phyloP scores from a whole-genome alignment of 2,888 invertebrate species.

The Hemistola chrysoprasaria region DNA sequence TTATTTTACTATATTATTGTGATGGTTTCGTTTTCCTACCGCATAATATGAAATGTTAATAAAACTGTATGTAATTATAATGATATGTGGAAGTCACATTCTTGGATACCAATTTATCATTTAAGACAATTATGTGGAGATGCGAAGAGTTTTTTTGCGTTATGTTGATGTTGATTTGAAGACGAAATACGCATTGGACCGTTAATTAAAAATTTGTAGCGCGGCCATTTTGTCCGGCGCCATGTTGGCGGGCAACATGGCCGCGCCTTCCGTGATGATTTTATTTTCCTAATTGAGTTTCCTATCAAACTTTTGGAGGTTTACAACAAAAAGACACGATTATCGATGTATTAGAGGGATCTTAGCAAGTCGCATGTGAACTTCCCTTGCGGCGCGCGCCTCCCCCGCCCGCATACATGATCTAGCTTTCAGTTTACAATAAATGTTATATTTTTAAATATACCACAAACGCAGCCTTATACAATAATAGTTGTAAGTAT shows the following conservation, averaged over 20 bases:
- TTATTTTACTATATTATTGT: conserved; percentile 74
- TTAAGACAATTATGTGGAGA: conserved; percentile 60
- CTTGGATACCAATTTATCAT: conserved; percentile 64
- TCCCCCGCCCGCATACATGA: conserved; percentile 46
- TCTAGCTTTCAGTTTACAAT: conserved; percentile 52
- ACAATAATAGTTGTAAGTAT: conserved; percentile 78
- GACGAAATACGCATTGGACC: conserved; percentile 68
- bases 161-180: conserved; percentile 51
- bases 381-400: conserved; percentile 64
- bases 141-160: conserved; percentile 65
- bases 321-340: conserved; percentile 68
- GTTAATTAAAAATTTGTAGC: conserved; percentile 62
- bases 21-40: conserved; percentile 80
- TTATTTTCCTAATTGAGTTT: conserved; percentile 69
- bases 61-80: conserved; percentile 66
- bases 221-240: conserved; percentile 37
- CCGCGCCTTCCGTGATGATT: conserved; percentile 41
- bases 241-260: neutral
- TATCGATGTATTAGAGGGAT: conserved; percentile 62
- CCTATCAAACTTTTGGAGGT: conserved; percentile 82
- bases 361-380: conserved; percentile 52
- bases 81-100: conserved; percentile 71
- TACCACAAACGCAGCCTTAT: conserved; percentile 70
- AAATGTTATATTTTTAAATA: conserved; percentile 35
- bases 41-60: conserved; percentile 75